Base-by-base conservation (phyloP, 2,797 vertebrate species). In the Agapornis canus region DNA sequence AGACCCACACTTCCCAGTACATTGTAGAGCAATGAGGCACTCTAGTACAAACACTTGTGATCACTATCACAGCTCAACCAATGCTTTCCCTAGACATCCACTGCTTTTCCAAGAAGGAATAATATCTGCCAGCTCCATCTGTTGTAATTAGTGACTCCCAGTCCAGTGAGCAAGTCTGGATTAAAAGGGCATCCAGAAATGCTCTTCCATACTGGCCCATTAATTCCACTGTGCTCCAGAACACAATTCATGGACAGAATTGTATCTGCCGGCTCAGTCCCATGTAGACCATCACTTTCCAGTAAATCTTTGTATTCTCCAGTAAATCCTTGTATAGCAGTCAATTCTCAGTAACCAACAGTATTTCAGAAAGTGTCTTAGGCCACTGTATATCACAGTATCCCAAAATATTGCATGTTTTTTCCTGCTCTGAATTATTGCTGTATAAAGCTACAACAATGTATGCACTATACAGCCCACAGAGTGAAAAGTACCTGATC, bases 101-200 rank as follows among this genome's bases (percentile, higher is more conserved):
- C 43, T 86, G 7, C 32, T 93, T 68, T 75, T 86, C 65, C 72
- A 83, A 87, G 82, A 91, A 89, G 61, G 18, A 89, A 56, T 68
- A 66, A 6, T 78, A 91, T 63, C 51, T 79, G 29, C 91, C 60
- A 84, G 35, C 48, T 86, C 89, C 51, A 82, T 94, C 85, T 94
- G 60, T 65, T 91, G 73, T 49, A 57, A 42, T 68, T 83, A 86
- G 66, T 86, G 80, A 71, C 66, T 90, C 66, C 77, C 77, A 83
- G 59, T 88, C 47, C 80, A 69, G 32, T 70, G 78, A 91, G 13
- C 43, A 86, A 89, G 80, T 88, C 63, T 51, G 69, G 48, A 84
- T 76, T 66, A 79, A 94, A 95, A 90, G 54, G 37, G 49, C 59
- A 86, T 82, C 65, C 77, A 94, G 77, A 92, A 95, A 92, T 59